Conservation (phyloP, 2,888 invertebrate species). For the Xylota segnis region DNA sequence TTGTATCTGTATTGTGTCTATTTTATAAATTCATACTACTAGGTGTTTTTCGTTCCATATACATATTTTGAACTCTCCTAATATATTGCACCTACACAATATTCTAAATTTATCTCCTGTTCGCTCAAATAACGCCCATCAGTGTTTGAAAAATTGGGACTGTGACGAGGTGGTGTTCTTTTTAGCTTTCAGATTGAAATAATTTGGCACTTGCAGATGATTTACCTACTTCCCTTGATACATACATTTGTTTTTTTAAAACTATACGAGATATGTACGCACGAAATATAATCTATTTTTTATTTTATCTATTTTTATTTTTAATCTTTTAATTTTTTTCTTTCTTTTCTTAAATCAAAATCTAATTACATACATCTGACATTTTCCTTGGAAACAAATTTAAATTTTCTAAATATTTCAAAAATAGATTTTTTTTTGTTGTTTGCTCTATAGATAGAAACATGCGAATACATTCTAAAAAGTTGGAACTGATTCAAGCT, state of each 20-base stretch:
- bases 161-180: slow-evolving; percentile 32
- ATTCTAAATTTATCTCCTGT: slow-evolving; percentile 72
- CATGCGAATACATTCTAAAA: slow-evolving; percentile 50
- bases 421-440: slow-evolving; percentile 57
- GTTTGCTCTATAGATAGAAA: slow-evolving; percentile 29
- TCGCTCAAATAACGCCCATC: slow-evolving; percentile 41
- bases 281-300: neutral
- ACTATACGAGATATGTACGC: neutral
- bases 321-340: neutral
- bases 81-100: slow-evolving; percentile 77
- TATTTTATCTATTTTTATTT: neutral
- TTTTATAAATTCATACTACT: slow-evolving; percentile 31
- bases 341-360: slow-evolving; percentile 5
- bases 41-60: slow-evolving; percentile 37
- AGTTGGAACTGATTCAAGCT: slow-evolving; percentile 27
- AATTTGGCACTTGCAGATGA: slow-evolving; percentile 37
- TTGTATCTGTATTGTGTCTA: slow-evolving; percentile 29
- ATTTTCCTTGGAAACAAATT: slow-evolving; percentile 10
- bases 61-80: slow-evolving; percentile 49
- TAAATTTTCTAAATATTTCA: slow-evolving; percentile 14
- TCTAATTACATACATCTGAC: neutral
- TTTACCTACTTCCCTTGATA: slow-evolving; percentile 26
- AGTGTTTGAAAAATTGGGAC: slow-evolving; percentile 34
- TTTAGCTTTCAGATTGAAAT: slow-evolving; percentile 21
- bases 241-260: slow-evolving; percentile 11